Evolutionary conservation across 2,113 vertebrate genomes (phyloP).

Genomic region (Crotophaga sulcirostris): DNA sequence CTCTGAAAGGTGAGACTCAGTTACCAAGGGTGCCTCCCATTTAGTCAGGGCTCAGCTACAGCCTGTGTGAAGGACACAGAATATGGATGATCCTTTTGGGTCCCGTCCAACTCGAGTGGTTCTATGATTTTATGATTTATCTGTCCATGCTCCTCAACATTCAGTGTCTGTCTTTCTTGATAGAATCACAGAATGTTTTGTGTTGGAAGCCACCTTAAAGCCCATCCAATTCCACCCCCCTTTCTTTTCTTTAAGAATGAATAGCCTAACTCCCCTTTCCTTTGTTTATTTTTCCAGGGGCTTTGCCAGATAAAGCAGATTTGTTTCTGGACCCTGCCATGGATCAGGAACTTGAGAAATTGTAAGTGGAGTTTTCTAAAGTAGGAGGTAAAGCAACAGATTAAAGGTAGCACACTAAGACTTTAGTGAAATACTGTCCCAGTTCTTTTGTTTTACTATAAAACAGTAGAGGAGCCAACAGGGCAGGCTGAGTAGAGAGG

Average conservation of each 20-base stretch:
- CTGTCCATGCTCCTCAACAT: too few relatives aligned
- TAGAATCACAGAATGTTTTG: too few relatives aligned
- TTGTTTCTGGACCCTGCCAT: slow-evolving; percentile 89
- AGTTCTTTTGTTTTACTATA: background rate
- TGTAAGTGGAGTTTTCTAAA: slow-evolving; percentile 80
- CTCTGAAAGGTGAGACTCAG: too few relatives aligned
- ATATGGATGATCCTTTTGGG: too few relatives aligned
- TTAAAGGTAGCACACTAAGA: background rate
- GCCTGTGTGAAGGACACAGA: too few relatives aligned
- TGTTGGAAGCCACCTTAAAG: too few relatives aligned
- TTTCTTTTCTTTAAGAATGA: background rate
- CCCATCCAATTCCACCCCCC: too few relatives aligned
- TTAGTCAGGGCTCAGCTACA: too few relatives aligned
- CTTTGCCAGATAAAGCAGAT: slow-evolving; percentile 87
- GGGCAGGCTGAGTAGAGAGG: background rate
- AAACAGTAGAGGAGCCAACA: background rate
- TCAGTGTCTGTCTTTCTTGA: background rate
- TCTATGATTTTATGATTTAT: too few relatives aligned
- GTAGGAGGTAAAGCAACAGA: background rate
- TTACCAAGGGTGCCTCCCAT: too few relatives aligned
- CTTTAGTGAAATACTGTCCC: background rate
- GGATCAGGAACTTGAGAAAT: slow-evolving; percentile 93
- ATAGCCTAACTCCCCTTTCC: background rate
- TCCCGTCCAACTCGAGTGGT: too few relatives aligned
- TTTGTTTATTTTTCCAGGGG: slow-evolving; percentile 72